Percentiles rank a stretch among this genome's conserved stretches.
phyloP scores from a whole-genome alignment of 2,113 vertebrate species.

The Ptychochromis oligacanthus region DNA sequence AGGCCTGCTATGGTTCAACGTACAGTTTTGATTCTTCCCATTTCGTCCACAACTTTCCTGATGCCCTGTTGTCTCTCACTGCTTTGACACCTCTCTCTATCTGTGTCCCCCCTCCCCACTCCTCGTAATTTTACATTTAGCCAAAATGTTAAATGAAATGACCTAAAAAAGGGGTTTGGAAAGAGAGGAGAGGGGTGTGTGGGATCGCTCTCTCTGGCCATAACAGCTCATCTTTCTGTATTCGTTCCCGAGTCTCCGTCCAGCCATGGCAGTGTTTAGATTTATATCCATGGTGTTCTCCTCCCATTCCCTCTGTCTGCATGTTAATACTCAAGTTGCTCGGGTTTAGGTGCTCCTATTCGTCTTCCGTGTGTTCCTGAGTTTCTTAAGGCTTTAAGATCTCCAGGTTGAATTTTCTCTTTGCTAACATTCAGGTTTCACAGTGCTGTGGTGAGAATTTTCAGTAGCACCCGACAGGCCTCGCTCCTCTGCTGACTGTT shows the following conservation, averaged over 20 bases:
- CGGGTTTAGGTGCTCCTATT: constrained; percentile 22
- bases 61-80: constrained; percentile 30
- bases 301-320: constrained; percentile 32
- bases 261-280: constrained; percentile 28
- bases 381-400: constrained; percentile 43
- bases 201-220: constrained; percentile 36
- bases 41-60: constrained; percentile 57
- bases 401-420: not conserved
- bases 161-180: not conserved
- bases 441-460: constrained; percentile 22
- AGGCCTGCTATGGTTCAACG: constrained; percentile 52
- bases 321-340: constrained; percentile 8
- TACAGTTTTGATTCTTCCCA: constrained; percentile 31
- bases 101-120: not conserved
- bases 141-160: not conserved
- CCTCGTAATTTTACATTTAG: not conserved
- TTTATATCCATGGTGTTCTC: constrained; percentile 62
- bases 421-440: constrained; percentile 41
- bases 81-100: constrained; percentile 31
- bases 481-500: constrained; percentile 12
- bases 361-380: constrained; percentile 47
- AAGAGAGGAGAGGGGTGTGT: constrained; percentile 24
- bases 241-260: constrained; percentile 38
- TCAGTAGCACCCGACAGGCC: constrained; percentile 38
- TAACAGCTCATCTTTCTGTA: constrained; percentile 36